These are phyloP conservation scores for Potorous gilbertii DNA, from an alignment of 2,797 vertebrate genomes.

Conservation along the genomic window DNA sequence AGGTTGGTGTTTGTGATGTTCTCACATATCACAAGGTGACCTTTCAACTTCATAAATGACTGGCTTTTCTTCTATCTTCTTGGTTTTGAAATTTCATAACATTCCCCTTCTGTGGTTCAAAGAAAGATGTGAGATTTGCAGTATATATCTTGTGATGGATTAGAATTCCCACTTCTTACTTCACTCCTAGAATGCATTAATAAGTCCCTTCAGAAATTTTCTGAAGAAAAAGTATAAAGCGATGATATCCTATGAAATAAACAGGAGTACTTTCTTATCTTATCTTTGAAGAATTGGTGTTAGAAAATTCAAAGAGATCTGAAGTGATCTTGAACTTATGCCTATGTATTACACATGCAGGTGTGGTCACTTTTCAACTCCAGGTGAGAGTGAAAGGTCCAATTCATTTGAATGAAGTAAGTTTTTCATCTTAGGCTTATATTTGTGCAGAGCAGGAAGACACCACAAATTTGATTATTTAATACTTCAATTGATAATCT, in stretches of 20 bases:
- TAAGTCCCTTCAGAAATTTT: constrained; percentile 43
- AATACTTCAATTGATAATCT: neutral
- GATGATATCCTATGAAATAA: constrained; percentile 56
- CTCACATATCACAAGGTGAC: neutral
- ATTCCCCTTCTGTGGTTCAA: neutral
- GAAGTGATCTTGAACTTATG: neutral
- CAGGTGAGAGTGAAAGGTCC: neutral
- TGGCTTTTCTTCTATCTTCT: neutral
- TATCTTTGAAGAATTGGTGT: constrained; percentile 43
- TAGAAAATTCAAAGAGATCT: constrained; percentile 57
- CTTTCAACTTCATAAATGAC: neutral
- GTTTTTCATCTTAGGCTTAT: neutral
- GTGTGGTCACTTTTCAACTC: neutral
- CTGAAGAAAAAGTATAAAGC: constrained; percentile 43
- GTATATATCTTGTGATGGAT: neutral
- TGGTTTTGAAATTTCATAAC: neutral
- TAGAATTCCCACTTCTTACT: constrained; percentile 55
- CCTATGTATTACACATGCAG: neutral
- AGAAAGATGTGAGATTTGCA: constrained; percentile 42
- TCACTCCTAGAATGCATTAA: constrained; percentile 32
- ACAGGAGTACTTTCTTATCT: constrained; percentile 62
- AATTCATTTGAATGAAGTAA: constrained; percentile 12
- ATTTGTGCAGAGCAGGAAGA: neutral
- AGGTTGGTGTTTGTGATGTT: neutral
- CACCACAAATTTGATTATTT: neutral